Base-by-base conservation (phyloP, 2,797 vertebrate species). In the Hydrophis major region DNA sequence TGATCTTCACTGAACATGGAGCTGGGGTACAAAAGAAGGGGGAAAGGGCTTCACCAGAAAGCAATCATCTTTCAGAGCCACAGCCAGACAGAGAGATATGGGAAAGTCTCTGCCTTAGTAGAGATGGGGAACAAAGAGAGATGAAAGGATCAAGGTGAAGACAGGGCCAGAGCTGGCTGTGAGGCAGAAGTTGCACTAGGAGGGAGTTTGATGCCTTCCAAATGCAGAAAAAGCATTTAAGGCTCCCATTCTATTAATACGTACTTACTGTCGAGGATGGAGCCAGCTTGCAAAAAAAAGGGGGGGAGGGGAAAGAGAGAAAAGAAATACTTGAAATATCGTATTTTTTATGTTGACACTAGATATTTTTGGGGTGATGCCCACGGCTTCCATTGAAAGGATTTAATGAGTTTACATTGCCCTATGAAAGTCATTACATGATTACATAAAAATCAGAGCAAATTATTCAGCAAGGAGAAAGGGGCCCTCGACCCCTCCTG, bases 1-100 rank as follows among this genome's bases (percentile, higher is more conserved):
- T 99, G 99, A 99, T 99, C 99, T 99, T 98, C 98, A 98, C 98
- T 98, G 98, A 99, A 98, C 98, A 98, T 96, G 98, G 98, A 98
- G 98, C 98, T 96, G 97, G 98, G 98, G 98, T 98, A 98, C 98
- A 98, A 98, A 97, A 98, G 97, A 97, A 98, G 97, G 98, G 78
- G 97, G 98, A 98, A 98, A 98, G 98, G 98, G 97, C 97, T 98
- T 98, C 98, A 98, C 98, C 98, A 98, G 98, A 98, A 99, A 98
- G 98, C 98, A 99, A 98, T 99, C 98, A 98, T 98, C 98, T 98
- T 98, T 98, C 98, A 98, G 98, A 98, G 98, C 98, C 98, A 98
- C 98, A 98, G 97, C 98, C 96, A 98, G 98, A 97, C 97, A 94
- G 97, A 97, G 98, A 97, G 97, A 98, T 97, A 97, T 97, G 97